Evolutionary conservation across 2,888 invertebrate species (phyloP), one percentile per base, ranked within the genome.

Genomic region (Furcula furcula): DNA sequence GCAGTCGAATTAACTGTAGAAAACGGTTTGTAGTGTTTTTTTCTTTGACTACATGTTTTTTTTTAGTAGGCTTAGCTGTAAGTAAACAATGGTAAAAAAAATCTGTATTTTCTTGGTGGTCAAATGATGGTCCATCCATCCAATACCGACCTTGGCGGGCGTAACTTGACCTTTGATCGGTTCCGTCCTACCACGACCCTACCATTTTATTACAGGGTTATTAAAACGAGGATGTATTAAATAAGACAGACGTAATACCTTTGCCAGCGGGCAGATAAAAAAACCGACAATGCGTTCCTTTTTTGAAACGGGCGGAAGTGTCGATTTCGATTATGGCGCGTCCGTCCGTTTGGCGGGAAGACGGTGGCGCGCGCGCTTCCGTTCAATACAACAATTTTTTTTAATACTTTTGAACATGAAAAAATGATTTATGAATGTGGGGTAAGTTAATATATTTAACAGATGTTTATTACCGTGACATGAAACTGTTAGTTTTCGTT

Each of bases 301-400:
- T 73, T 72, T 69, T 56, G 63, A 67, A 65, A 55, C 52, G 62
- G 53, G 60, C 72, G 76, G 70, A 70, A 66, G 74, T 66, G 72
- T 73, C 73, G 68, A 66, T 75, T 73, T 75, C 73, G 71, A 73
- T 68, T 73, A 72, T 70, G 71, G 57, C 51, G 55, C 58, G 71
- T 65, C 71, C 68, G 71, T 60, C 61, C 63, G 67, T 65, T 63
- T 62, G 70, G 70, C 72, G 73, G 70, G 68, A 66, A 65, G 67
- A 67, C 59, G 36, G 49, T 43, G 70, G 66, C 64, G 66, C 65
- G 64, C 52, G 60, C 60, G 62, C 50, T 72, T 74, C 73, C 69
- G 67, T 30, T 53, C 42, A 48, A 55, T 42, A 41, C 25, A 44
- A 36, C 36, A 18, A 36, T 31, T 52, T 52, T 56, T 54, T 43